A percentile compares a stretch with the other conserved stretches of the same genome.
Evolutionary conservation across 2,888 invertebrate genomes (phyloP).

Genomic region (Sympetrum striolatum): DNA sequence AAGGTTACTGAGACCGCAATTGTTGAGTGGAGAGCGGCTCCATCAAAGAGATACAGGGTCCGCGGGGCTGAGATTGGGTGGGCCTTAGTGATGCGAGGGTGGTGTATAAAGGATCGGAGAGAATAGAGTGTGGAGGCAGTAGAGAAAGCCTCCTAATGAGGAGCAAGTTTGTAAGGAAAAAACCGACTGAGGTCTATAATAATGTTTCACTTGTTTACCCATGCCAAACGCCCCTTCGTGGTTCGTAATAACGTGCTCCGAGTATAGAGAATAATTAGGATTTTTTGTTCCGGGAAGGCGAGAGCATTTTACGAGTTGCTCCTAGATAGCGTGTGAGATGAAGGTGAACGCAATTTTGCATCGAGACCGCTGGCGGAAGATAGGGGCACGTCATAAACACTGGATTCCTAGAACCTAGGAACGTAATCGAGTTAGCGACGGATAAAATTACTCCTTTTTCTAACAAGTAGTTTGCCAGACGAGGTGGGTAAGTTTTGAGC

Average conservation of each 20-base stretch:
- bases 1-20: background rate
- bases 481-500: background rate
- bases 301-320: no score
- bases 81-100: background rate
- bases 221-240: background rate
- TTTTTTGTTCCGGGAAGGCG: background rate
- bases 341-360: background rate
- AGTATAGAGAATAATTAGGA: background rate
- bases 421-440: background rate
- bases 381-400: background rate
- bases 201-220: background rate
- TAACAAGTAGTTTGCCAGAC: background rate
- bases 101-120: background rate
- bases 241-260: background rate
- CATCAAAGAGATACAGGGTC: background rate
- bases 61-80: background rate
- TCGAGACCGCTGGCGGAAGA: background rate
- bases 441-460: background rate
- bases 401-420: background rate
- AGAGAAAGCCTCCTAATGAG: background rate
- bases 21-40: background rate
- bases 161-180: background rate
- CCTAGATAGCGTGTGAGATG: background rate
- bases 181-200: background rate
- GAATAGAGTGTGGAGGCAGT: background rate